These are phyloP conservation scores for Neoascia interrupta DNA, from an alignment of 2,888 invertebrate genomes.

Conservation along the genomic window DNA sequence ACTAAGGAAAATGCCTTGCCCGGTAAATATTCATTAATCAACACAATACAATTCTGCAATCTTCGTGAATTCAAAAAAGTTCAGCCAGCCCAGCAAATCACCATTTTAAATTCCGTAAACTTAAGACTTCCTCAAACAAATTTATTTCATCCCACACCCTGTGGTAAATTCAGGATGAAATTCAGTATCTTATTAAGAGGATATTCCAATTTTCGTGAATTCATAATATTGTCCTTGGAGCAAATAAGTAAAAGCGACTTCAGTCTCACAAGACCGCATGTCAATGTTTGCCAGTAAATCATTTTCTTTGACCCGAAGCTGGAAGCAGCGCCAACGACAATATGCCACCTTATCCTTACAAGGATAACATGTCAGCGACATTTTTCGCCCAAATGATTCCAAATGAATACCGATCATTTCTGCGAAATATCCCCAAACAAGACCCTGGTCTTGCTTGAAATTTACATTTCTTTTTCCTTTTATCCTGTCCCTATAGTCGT, in stretches of 20 bases:
- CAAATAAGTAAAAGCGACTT: too few relatives aligned
- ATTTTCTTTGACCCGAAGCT: conserved; percentile 14
- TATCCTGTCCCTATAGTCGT: not conserved
- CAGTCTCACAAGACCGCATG: too few relatives aligned
- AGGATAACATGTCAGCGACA: conserved; percentile 51
- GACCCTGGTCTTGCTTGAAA: too few relatives aligned
- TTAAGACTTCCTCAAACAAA: too few relatives aligned
- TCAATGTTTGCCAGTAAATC: not conserved
- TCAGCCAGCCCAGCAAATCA: too few relatives aligned
- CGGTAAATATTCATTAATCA: too few relatives aligned
- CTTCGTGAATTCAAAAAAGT: too few relatives aligned
- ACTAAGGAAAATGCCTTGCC: too few relatives aligned
- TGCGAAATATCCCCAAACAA: not conserved
- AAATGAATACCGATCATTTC: conserved; percentile 34
- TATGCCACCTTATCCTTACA: conserved; percentile 37
- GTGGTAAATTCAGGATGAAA: too few relatives aligned
- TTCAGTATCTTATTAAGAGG: conserved; percentile 12
- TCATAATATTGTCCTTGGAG: not conserved
- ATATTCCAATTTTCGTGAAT: conserved; percentile 13
- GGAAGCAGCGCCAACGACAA: conserved; percentile 1
- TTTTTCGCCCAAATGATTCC: conserved; percentile 26
- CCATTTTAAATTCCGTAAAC: too few relatives aligned
- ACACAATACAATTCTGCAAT: too few relatives aligned
- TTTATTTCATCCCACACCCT: too few relatives aligned
- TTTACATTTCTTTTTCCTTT: conserved; percentile 14